Percentiles rank a stretch among this genome's conserved stretches.
These are phyloP conservation scores for Trichomalopsis sarcophagae DNA, from an alignment of 1,140 invertebrate genomes.

Conservation along the genomic window DNA sequence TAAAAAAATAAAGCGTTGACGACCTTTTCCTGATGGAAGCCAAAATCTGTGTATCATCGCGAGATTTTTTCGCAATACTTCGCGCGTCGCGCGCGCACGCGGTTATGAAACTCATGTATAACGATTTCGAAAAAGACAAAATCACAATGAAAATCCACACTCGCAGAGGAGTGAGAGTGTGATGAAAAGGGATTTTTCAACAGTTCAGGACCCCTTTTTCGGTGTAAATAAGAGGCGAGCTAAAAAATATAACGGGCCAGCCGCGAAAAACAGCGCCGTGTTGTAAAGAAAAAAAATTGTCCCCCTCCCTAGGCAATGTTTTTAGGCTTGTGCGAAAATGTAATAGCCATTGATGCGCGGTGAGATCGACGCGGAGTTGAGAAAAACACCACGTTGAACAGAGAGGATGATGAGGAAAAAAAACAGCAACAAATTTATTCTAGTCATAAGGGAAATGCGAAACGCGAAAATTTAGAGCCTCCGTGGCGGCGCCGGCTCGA, in stretches of 20 bases:
- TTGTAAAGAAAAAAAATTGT: conserved; percentile 40
- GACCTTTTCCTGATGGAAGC: conserved; percentile 47
- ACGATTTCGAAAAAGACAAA: conserved; percentile 38
- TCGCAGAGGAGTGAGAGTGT: neutral
- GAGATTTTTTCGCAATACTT: conserved; percentile 52
- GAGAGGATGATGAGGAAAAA: conserved; percentile 4
- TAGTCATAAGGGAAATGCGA: conserved; percentile 53
- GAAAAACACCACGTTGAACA: conserved; percentile 45
- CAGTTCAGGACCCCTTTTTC: conserved; percentile 49
- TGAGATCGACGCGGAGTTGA: conserved; percentile 49
- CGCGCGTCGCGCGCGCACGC: conserved; percentile 47
- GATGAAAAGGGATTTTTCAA: conserved; percentile 47
- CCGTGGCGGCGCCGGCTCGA: conserved; percentile 45
- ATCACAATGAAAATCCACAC: neutral
- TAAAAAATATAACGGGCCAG: conserved; percentile 26
- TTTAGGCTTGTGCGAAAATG: conserved; percentile 50
- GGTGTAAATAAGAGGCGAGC: conserved; percentile 43
- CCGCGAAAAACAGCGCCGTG: conserved; percentile 33
- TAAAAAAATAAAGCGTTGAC: conserved; percentile 17
- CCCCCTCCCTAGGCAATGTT: conserved; percentile 49
- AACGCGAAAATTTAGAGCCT: conserved; percentile 54
- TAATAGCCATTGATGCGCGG: conserved; percentile 48
- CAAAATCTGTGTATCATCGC: conserved; percentile 41
- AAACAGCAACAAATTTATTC: conserved; percentile 51
- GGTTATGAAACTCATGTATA: conserved; percentile 32